Evolutionary conservation across 2,113 vertebrate genomes (phyloP), one percentile per base, ranked within the genome.

Genomic region (Sorex fumeus): DNA sequence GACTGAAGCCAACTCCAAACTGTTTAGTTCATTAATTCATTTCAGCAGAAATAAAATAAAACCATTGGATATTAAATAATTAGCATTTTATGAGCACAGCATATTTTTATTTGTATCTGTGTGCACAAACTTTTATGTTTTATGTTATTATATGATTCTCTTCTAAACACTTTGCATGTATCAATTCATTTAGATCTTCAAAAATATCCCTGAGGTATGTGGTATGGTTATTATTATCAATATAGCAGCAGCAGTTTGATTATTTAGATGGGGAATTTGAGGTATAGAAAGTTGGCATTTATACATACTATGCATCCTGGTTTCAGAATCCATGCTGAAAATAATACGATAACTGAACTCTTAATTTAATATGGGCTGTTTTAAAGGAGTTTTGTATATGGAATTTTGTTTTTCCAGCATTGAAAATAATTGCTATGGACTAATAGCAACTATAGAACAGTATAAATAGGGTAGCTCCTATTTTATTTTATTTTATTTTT

Each of bases 61-160:
- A 96, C 95, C 95, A 86, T 91, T 85, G 75, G n/a, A 36, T 96
- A 95, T 94, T 97, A 96, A 97, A 50, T 96, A 97, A 96, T 96
- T 96, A 95, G 78, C 96, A 7, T 75, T 84, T 69, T 30, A 71
- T 40, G 72, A 25, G 15, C n/a, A 60, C 6, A 69, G 5, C 1
- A 3, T 71, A 1, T 4, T 7, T 9, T 0, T 79, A 8, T 60
- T 9, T 69, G 9, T 36, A 7, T 45, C 47, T 84, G 9, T 70
- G 3, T 47, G 23, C 16, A 21, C 3, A 90, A 78, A 28, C 18
- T 3, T 8, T 91, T 75, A 67, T 36, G 57, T n/a, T 47, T 5
- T 30, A 47, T 27, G 50, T 67, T 36, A 30, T 62, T 69, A 64
- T 75, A 19, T 43, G 15, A 1, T 7, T 74, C 4, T 92, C 36